Base-by-base conservation (phyloP, 2,113 vertebrate species). In the Onychostoma macrolepis region DNA sequence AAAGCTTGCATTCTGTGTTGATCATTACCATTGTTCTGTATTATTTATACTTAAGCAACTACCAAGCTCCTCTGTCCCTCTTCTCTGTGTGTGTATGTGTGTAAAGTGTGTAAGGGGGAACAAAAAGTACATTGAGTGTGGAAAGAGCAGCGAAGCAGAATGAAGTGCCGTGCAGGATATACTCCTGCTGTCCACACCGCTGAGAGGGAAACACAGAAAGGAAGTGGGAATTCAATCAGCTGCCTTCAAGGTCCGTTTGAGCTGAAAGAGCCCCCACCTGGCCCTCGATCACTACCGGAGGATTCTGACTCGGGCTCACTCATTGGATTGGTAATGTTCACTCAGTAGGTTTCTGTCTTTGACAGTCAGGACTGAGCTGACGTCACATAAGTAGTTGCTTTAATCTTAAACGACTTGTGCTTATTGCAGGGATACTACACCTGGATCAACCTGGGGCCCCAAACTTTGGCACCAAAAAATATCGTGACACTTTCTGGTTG, bases 241-340 rank as follows among this genome's bases (percentile, higher is more conserved):
- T 80, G 69, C 89, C 91, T 92, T 94, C 92, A 93, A 93, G 94
- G 93, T 94, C 93, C 92, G 92, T 93, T 92, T 92, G 90, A 89
- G 90, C 82, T 88, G 80, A 90, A 90, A 90, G 83, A 58, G 63
- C 71, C 72, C 80, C 86, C 81, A 91, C 90, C 90, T 90, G 85
- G 85, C n/a, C 83, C 81, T 85, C 72, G 65, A 50, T 75, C 89
- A 74, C 86, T 86, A 85, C 85, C 63, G 63, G 84, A 83, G n/a
- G 83, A 89, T 65, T 63, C 84, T 75, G 33, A 30, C 41, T 21
- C 21, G 48, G 63, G 26, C 63, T 53, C 41, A 11, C 33, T 83
- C 58, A 30, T 30, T 84, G 21, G 74, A n/a, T 50, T 78, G 15
- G 24, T n/a, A 61, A n/a, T 61, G 21, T 4, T 61, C 56, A n/a